phyloP scores from a whole-genome alignment of 2,888 invertebrate species.

The Drosophila putrida region DNA sequence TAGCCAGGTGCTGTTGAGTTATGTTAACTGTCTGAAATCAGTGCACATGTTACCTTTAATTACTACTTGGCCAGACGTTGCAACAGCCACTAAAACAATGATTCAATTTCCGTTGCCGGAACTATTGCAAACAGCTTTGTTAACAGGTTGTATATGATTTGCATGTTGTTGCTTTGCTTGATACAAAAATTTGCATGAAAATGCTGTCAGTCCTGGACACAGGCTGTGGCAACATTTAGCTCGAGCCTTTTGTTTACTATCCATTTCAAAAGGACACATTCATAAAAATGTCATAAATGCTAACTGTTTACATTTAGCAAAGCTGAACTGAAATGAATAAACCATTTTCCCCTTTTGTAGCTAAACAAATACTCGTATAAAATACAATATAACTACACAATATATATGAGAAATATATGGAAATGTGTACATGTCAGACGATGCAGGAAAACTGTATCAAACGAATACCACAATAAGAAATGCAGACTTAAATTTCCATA shows the following conservation, averaged over 20 bases:
- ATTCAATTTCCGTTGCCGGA: conserved; percentile 67
- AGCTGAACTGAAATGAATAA: conserved; percentile 3
- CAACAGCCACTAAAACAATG: conserved; percentile 48
- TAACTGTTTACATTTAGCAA: neutral
- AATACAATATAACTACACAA: too few relatives aligned
- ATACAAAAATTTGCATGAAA: conserved; percentile 49
- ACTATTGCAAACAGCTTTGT: conserved; percentile 43
- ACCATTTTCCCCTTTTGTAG: neutral
- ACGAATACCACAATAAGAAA: neutral
- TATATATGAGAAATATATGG: neutral
- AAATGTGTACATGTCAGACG: neutral
- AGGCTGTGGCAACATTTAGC: neutral
- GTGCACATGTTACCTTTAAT: conserved; percentile 63
- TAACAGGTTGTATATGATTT: conserved; percentile 42
- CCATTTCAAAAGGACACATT: neutral
- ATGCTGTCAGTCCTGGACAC: conserved; percentile 9
- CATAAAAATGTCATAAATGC: conserved; percentile 17
- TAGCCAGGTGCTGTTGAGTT: conserved; percentile 40
- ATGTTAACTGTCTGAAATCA: conserved; percentile 48
- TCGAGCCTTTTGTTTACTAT: neutral
- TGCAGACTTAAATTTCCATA: neutral
- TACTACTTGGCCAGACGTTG: conserved; percentile 23
- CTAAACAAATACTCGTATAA: neutral
- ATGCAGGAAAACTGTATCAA: neutral
- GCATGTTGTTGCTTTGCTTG: conserved; percentile 27